Base-by-base conservation (phyloP, 2,113 vertebrate genomes). In the Nettapus auritus region DNA sequence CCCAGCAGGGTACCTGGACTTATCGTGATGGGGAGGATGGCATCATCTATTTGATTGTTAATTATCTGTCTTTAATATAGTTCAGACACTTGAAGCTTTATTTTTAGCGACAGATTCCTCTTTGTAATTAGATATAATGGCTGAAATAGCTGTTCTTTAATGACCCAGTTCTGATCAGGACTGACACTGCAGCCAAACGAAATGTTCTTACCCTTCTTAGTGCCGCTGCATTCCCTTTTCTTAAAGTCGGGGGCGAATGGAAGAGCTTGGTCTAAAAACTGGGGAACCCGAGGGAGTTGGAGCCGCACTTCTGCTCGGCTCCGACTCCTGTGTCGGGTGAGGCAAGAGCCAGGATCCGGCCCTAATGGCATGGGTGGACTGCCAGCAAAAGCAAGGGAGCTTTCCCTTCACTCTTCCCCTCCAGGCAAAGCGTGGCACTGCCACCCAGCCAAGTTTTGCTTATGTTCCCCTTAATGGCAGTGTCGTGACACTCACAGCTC, bases 31-130 rank as follows among this genome's bases (percentile, higher is more conserved):
- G 44, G 25, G 57, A 90, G 90, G 70, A 60, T 84, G 70, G 78
- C 86, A 68, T 85, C 55, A 50, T 86, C 66, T 69, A 3, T 74
- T 87, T 92, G 83, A 46, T 93, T 89, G 83, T 87, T 90, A 93
- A 89, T 96, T 96, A 73, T 80, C 63, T 76, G 67, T 66, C 66
- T 92, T 88, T 92, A 92, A 87, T 94, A 38, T 82, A 89, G 77
- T 87, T 92, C 88, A 92, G 81, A 55, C 59, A 85, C 63, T 90
- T 23, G 0, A 79, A 92, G 62, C n/a, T 85, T 95, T 94, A 95
- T 96, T 95, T 96, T 94, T 94, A 93, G 92, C 69, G 73, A 56
- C 57, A 22, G 81, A 29, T 82, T 95, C n/a, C 40, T 94, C 94
- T 92, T 91, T 92, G 81, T 92, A 95, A 96, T 96, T 96, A 53